These are phyloP conservation scores for Ochropleura plecta DNA, from an alignment of 2,888 invertebrate species.

Conservation along the genomic window DNA sequence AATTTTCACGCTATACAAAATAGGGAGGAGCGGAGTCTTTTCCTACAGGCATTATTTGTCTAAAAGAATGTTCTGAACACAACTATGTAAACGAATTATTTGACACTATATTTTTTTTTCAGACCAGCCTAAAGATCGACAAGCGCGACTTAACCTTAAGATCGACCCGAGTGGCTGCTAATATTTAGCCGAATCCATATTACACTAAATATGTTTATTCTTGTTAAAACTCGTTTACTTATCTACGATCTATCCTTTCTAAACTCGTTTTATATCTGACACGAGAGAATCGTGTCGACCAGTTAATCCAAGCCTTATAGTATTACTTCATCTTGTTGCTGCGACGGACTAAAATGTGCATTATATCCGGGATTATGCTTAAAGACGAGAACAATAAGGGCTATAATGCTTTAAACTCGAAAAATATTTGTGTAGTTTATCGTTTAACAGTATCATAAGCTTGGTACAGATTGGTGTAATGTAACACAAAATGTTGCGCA, in stretches of 20 bases:
- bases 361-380: background rate
- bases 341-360: slow-evolving; percentile 37
- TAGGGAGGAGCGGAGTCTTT: no score
- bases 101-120: no score
- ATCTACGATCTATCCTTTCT: slow-evolving; percentile 2
- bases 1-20: no score
- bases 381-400: background rate
- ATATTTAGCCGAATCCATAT: background rate
- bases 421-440: no score
- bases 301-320: slow-evolving; percentile 27
- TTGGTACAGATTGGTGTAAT: background rate
- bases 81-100: no score
- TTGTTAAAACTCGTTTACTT: background rate
- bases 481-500: background rate
- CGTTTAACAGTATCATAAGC: background rate
- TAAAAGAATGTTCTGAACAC: no score
- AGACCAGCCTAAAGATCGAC: no score
- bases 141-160: no score
- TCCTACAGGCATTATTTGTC: no score
- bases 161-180: no score
- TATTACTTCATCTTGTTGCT: slow-evolving; percentile 11
- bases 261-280: slow-evolving; percentile 15
- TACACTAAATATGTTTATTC: background rate
- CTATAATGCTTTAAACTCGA: background rate
- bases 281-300: slow-evolving; percentile 19